Conservation (phyloP, 2,888 invertebrate genomes). For the Philereme transversata region DNA sequence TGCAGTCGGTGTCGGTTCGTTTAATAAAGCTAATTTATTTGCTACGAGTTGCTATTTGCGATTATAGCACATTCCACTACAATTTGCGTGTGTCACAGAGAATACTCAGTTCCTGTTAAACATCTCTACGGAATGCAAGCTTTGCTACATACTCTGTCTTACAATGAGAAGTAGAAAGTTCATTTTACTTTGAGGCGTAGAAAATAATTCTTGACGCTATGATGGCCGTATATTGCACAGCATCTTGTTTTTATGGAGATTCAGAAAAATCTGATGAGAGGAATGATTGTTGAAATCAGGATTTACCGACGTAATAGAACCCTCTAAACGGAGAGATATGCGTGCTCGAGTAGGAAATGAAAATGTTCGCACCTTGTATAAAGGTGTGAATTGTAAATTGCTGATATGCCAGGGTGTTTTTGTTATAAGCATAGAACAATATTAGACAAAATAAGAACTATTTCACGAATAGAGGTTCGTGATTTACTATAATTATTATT, state of each 20-base stretch:
- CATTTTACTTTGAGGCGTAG: slow-evolving; percentile 31
- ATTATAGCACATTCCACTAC: slow-evolving; percentile 56
- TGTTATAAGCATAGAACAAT: background rate
- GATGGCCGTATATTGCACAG: slow-evolving; percentile 55
- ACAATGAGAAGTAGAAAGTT: slow-evolving; percentile 28
- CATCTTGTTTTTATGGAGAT: slow-evolving; percentile 57
- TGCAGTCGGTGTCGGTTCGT: slow-evolving; percentile 42
- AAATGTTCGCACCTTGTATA: slow-evolving; percentile 25
- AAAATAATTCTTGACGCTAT: slow-evolving; percentile 46
- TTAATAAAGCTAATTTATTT: slow-evolving; percentile 60
- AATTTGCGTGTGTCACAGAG: slow-evolving; percentile 58
- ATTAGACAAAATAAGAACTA: background rate
- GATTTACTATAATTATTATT: no score
- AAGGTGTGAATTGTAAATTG: slow-evolving; percentile 14
- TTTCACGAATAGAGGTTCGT: no score
- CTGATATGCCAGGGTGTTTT: slow-evolving; percentile 1
- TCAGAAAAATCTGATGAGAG: slow-evolving; percentile 51
- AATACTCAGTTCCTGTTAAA: slow-evolving; percentile 46
- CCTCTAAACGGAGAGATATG: slow-evolving; percentile 30
- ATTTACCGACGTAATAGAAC: slow-evolving; percentile 38
- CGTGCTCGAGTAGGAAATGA: slow-evolving; percentile 30
- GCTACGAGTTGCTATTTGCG: slow-evolving; percentile 46
- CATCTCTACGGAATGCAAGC: slow-evolving; percentile 37
- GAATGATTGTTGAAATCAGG: slow-evolving; percentile 42
- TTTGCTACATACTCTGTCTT: slow-evolving; percentile 32